Percentiles rank a stretch among this genome's conserved stretches.
phyloP scores from a whole-genome alignment of 1,140 invertebrate genomes.

The Euwallacea fornicatus region DNA sequence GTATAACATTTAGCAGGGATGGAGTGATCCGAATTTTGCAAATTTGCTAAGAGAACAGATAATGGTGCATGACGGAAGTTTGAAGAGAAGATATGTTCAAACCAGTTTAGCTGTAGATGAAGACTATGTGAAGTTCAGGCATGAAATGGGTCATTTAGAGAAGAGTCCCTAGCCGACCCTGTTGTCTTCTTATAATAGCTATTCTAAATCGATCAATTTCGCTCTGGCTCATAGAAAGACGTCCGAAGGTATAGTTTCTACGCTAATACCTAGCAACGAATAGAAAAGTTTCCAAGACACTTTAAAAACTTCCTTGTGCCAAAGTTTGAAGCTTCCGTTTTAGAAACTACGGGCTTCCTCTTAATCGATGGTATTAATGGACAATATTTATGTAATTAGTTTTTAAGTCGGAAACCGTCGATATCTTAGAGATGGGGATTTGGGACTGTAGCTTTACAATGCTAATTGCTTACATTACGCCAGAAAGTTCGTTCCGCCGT shows the following conservation, averaged over 20 bases:
- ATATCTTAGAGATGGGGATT: not conserved
- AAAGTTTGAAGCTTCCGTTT: conserved; percentile 21
- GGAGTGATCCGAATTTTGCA: not conserved
- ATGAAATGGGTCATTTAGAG: too few species aligned
- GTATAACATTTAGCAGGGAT: conserved; percentile 29
- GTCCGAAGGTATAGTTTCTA: conserved; percentile 29
- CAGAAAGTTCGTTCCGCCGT: not conserved
- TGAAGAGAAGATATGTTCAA: too few species aligned
- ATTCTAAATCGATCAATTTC: conserved; percentile 40
- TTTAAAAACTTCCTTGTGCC: conserved; percentile 32
- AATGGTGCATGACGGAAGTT: too few species aligned
- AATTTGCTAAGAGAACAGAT: too few species aligned
- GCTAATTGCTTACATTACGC: not conserved
- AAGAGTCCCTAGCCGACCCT: conserved; percentile 11
- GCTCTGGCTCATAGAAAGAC: conserved; percentile 25
- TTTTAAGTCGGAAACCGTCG: conserved; percentile 13
- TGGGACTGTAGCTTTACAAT: not conserved
- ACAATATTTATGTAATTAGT: conserved; percentile 36
- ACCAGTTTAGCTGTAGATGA: too few species aligned
- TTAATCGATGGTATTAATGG: conserved; percentile 30
- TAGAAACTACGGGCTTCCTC: conserved; percentile 24
- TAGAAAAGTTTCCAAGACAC: conserved; percentile 38
- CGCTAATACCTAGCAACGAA: conserved; percentile 36
- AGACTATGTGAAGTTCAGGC: too few species aligned
- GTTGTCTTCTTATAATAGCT: conserved; percentile 24